Evolutionary conservation across 2,113 vertebrate species (phyloP).

Genomic region (Apaloderma vittatum): DNA sequence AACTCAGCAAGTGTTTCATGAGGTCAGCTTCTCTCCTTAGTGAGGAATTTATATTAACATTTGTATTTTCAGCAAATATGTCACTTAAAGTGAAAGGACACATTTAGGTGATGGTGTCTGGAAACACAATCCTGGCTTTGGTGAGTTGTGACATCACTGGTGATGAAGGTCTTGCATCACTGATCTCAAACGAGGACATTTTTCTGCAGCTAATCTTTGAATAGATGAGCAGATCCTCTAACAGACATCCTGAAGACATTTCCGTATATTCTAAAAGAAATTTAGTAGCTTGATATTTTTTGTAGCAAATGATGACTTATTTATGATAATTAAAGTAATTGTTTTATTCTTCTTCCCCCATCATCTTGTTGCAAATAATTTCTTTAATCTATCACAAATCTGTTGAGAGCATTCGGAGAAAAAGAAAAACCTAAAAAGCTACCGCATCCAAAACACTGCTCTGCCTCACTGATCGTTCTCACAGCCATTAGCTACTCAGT

Average conservation of each 20-base stretch:
- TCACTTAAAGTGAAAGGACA: not conserved
- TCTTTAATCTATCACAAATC: not conserved
- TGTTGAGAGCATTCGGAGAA: not conserved
- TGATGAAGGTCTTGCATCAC: not conserved
- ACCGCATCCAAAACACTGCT: not conserved
- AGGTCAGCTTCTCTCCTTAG: not conserved
- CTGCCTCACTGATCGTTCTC: not conserved
- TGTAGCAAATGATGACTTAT: not conserved
- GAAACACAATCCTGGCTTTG: not conserved
- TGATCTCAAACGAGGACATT: not conserved
- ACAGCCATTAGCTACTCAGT: not conserved
- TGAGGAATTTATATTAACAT: not conserved
- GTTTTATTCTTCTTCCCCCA: not conserved
- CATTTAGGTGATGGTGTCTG: not conserved
- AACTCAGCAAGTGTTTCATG: not conserved
- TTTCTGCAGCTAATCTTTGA: slow-evolving; percentile 5
- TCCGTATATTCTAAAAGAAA: not conserved
- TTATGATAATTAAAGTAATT: not conserved
- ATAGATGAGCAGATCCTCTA: not conserved
- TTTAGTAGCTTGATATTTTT: slow-evolving; percentile 13
- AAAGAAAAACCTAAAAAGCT: not conserved
- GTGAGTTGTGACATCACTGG: not conserved
- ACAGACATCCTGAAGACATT: not conserved
- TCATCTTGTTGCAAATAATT: not conserved
- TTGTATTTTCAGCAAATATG: not conserved